Evolutionary conservation across 1,140 invertebrate species (phyloP), one percentile per base, ranked within the genome.

Genomic region (Drosophila teissieri): DNA sequence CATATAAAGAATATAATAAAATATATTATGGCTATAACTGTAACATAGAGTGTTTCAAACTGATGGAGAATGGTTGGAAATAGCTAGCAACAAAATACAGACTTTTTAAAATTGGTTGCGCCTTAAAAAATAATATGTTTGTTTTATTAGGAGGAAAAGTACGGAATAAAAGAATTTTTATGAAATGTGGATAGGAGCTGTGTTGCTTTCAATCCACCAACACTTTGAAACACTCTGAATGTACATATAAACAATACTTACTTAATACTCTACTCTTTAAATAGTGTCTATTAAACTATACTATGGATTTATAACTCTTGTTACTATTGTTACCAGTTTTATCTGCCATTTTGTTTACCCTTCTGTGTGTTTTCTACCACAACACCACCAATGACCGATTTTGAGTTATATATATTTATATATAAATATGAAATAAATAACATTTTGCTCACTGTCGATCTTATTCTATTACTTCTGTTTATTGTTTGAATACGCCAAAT

Each of bases 241-340:
- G 69, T 73, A 73, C 39, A 73, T 73, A 51, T 17, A 37, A 36
- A 58, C 40, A 42, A 70, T 72, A 58, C 39, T 49, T 72, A 65
- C 31, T 49, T 72, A 72, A 58, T 72, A 72, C n/a, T 49, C 46
- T 69, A 57, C 52, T 52, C 22, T 48, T 40, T 61, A 48, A 53
- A 58, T 72, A 78, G 52, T 73, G 57, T 84, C 46, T 69, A 73
- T 79, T 56, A 63, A 78, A 69, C 15, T 64, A 61, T 69, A 58
- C 53, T 70, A 80, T 63, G 40, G 62, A 72, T 72, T 73, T 84
- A 55, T 69, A 70, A 60, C 75, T 74, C 82, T 74, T 70, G 73
- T 88, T 86, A 86, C 75, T 76, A 88, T 76, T 86, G 83, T 86
- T 86, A 88, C 46, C 49, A 64, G 24, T 67, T 69, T 88, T 88